Percentiles rank a stretch among this genome's conserved stretches.
Evolutionary conservation across 2,113 vertebrate species (phyloP).

Genomic region (Rhea americana): DNA sequence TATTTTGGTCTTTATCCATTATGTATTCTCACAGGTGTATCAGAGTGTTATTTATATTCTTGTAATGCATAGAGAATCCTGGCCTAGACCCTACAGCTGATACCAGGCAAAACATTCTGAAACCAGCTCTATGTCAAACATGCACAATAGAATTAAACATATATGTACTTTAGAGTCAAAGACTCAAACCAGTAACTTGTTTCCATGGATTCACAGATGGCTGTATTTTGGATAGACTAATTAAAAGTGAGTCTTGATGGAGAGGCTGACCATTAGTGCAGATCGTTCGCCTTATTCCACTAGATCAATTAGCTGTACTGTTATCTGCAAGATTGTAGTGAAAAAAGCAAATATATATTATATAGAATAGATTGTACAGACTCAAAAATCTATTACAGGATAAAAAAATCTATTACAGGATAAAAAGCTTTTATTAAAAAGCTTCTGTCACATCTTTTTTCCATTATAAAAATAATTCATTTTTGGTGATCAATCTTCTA

Average conservation of each 20-base stretch:
- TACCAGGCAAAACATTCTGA: not conserved
- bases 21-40: not conserved
- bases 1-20: not conserved
- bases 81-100: not conserved
- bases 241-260: not conserved
- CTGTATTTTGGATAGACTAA: not conserved
- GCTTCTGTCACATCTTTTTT: not conserved
- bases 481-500: not conserved
- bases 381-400: not conserved
- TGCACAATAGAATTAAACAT: not conserved
- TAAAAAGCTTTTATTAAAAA: not conserved
- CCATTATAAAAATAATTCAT: not conserved
- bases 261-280: not conserved
- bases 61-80: not conserved
- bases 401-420: not conserved
- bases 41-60: not conserved
- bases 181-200: not conserved
- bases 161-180: not conserved
- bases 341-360: not conserved
- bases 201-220: not conserved
- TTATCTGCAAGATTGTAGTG: not conserved
- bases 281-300: not conserved
- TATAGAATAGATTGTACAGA: not conserved
- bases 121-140: not conserved
- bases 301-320: not conserved